These are phyloP conservation scores for Danaus chrysippus DNA, from an alignment of 2,888 invertebrate genomes.

Conservation along the genomic window DNA sequence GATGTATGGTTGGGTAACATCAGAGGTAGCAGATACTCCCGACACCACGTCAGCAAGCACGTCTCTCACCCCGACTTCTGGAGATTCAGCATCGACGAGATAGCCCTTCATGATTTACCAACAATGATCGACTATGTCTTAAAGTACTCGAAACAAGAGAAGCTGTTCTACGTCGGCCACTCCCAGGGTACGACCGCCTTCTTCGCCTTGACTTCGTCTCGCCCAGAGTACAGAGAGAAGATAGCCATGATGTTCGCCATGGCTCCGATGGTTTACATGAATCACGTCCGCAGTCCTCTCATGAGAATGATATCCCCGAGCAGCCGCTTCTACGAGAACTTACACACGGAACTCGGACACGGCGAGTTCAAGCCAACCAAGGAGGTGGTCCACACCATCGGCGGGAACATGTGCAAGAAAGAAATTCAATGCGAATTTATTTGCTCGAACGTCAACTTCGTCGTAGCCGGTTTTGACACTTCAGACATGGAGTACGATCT, in stretches of 20 bases:
- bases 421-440: slow-evolving; percentile 66
- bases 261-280: slow-evolving; percentile 70
- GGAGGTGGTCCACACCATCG: slow-evolving; percentile 50
- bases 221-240: slow-evolving; percentile 63
- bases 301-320: slow-evolving; percentile 62
- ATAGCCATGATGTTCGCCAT: slow-evolving; percentile 63
- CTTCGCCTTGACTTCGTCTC: slow-evolving; percentile 56
- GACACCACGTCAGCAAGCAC: slow-evolving; percentile 58
- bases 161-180: slow-evolving; percentile 64
- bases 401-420: slow-evolving; percentile 58
- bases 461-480: slow-evolving; percentile 80
- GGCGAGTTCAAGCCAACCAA: slow-evolving; percentile 55
- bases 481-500: slow-evolving; percentile 74
- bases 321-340: slow-evolving; percentile 47
- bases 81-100: slow-evolving; percentile 68
- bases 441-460: slow-evolving; percentile 81
- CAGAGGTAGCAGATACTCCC: slow-evolving; percentile 65
- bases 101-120: slow-evolving; percentile 64
- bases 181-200: slow-evolving; percentile 58
- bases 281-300: slow-evolving; percentile 61
- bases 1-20: slow-evolving; percentile 73
- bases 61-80: slow-evolving; percentile 61
- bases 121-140: slow-evolving; percentile 68
- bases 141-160: slow-evolving; percentile 49
- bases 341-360: slow-evolving; percentile 48